Base-by-base conservation (phyloP, 2,797 vertebrate genomes). In the Ptychobarbus kaznakovi region DNA sequence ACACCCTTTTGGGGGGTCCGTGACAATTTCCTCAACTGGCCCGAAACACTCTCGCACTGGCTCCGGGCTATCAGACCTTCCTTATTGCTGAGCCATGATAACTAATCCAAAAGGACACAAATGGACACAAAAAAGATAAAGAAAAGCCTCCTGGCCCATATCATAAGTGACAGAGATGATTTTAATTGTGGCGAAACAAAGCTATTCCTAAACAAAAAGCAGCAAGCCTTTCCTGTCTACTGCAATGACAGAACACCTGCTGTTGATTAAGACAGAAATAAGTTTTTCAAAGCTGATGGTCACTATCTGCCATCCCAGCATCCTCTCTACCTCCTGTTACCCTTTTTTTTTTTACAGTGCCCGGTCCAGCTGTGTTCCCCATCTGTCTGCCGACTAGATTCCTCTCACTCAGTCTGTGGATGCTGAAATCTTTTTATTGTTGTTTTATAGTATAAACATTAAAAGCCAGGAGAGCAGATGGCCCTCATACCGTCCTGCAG, bases 341-440 rank as follows among this genome's bases (percentile, higher is more conserved):
- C 53, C 76, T 63, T 76, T 66, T 22, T 63, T 76, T 66, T 22
- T 74, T 51, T 35, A 94, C 93, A 93, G 93, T 93, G 92, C 95
- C 92, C 85, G 88, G 91, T 94, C 96, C 96, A 96, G 96, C 96
- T 97, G 96, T 94, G 93, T 92, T 92, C 94, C 95, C 96, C 96
- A 96, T 96, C 96, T 97, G 96, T 88, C 93, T 95, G 90, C 80
- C 69, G 90, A 91, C 93, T 94, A 93, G 86, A 88, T 40, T 70
- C 76, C 61, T 32, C 28, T 77, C 78, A 66, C 76, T 58, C 68
- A 44, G 88, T 91, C 87, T 82, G 85, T 61, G 49, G 87, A 90
- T 88, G 88, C 89, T 84, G 84, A 86, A 86, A 91, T 92, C 83
- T 90, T 92, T 93, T 90, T 91, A 90, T 87, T 90, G 87, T 92